Conservation (phyloP, 2,113 vertebrate species). For the Ictalurus punctatus region DNA sequence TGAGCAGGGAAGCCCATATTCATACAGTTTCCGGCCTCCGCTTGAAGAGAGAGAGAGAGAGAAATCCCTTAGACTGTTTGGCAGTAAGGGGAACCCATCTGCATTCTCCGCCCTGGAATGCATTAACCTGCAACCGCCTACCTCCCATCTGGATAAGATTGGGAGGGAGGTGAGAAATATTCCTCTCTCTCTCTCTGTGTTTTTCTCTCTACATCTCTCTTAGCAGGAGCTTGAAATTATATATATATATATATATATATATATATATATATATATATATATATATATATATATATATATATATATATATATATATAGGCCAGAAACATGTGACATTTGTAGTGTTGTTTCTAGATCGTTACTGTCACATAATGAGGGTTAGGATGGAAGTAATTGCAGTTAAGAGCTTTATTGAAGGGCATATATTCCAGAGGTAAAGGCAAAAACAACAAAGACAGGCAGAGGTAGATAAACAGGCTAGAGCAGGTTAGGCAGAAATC, state of each 20-base stretch:
- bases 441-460: too few relatives aligned
- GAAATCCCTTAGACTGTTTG: not conserved
- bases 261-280: not conserved
- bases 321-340: too few relatives aligned
- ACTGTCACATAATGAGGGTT: too few relatives aligned
- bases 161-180: conserved; percentile 6
- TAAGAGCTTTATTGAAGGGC: too few relatives aligned
- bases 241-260: not conserved
- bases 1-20: conserved; percentile 26
- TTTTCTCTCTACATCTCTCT: not conserved
- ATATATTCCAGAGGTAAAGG: too few relatives aligned
- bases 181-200: not conserved
- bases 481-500: too few relatives aligned
- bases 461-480: too few relatives aligned
- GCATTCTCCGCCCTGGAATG: conserved; percentile 17
- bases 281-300: not conserved
- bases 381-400: too few relatives aligned
- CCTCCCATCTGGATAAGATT: conserved; percentile 28
- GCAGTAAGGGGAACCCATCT: conserved; percentile 30
- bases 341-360: too few relatives aligned
- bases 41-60: not conserved
- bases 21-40: conserved; percentile 31
- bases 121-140: conserved; percentile 40
- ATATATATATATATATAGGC: not conserved
- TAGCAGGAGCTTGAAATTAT: not conserved